Evolutionary conservation across 2,888 invertebrate species (phyloP), one percentile per base, ranked within the genome.

Genomic region (Hymenopus coronatus): DNA sequence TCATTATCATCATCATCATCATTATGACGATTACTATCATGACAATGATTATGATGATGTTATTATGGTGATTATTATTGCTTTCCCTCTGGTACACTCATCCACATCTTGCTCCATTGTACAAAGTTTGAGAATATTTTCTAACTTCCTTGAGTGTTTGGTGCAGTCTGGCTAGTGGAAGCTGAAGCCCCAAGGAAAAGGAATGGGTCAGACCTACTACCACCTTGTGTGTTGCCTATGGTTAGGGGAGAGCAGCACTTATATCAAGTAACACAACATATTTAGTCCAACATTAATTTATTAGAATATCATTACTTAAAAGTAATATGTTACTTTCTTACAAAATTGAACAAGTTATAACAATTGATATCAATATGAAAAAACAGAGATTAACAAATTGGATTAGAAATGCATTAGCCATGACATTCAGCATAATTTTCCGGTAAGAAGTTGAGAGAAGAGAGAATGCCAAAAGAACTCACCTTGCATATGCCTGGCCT

Each of bases 281-380:
- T 82, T 89, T 90, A 90, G 90, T 90, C 90, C 90, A 90, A 90
- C 90, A 90, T 90, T 90, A 90, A 90, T 90, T 90, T 90, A 90
- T 90, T 90, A 90, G 90, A 90, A 90, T 90, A 90, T 90, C 88
- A 90, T 90, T 90, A 90, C 89, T 89, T 90, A 90, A 89, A 90
- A 89, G 90, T 88, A 90, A 89, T 90, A 90, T 90, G 89, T 90
- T 89, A 89, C 90, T 90, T 90, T 89, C 89, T 89, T 90, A 90
- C 90, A 90, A 90, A 90, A 90, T 89, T 90, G 89, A 90, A 89
- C 89, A 90, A 86, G 88, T 89, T 88, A 89, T 90, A 90, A 90
- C 90, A 90, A 90, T 90, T 90, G 88, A 90, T 90, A 90, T 90
- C 90, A 90, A 90, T 90, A 90, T 89, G 90, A 90, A 90, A 90